Conservation (phyloP, 2,797 vertebrate genomes). For the Peromyscus melanophrys region DNA sequence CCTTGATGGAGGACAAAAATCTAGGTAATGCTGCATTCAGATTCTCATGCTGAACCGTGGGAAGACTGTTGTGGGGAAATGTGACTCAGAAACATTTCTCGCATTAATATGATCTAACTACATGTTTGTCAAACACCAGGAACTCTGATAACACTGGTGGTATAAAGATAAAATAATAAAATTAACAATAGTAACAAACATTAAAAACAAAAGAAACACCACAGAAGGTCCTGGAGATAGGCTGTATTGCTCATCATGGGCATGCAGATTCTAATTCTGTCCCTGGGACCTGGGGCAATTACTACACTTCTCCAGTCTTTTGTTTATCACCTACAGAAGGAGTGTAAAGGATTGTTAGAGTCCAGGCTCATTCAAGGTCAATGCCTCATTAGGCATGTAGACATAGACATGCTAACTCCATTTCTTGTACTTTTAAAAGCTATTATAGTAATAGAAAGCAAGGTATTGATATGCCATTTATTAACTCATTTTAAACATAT, state of each 20-base stretch:
- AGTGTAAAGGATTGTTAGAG: not conserved
- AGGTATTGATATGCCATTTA: not conserved
- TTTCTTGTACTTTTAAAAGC: constrained; percentile 49
- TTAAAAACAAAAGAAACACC: not conserved
- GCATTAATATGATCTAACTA: not conserved
- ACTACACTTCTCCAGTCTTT: not conserved
- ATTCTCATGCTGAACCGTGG: not conserved
- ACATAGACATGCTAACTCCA: not conserved
- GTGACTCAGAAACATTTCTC: not conserved
- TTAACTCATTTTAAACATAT: constrained; percentile 46
- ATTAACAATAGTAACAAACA: not conserved
- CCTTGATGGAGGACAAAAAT: not conserved
- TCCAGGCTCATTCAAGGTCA: not conserved
- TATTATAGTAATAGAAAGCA: constrained; percentile 60
- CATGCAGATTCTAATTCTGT: not conserved
- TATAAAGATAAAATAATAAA: not conserved
- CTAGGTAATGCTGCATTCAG: not conserved
- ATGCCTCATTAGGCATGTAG: not conserved
- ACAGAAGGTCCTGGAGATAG: not conserved
- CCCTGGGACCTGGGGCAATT: not conserved
- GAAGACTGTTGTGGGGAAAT: not conserved
- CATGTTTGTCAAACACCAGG: not conserved
- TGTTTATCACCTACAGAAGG: not conserved
- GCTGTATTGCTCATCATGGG: not conserved
- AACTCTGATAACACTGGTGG: not conserved